phyloP scores from a whole-genome alignment of 2,888 invertebrate species.

The Mythimna vitellina region DNA sequence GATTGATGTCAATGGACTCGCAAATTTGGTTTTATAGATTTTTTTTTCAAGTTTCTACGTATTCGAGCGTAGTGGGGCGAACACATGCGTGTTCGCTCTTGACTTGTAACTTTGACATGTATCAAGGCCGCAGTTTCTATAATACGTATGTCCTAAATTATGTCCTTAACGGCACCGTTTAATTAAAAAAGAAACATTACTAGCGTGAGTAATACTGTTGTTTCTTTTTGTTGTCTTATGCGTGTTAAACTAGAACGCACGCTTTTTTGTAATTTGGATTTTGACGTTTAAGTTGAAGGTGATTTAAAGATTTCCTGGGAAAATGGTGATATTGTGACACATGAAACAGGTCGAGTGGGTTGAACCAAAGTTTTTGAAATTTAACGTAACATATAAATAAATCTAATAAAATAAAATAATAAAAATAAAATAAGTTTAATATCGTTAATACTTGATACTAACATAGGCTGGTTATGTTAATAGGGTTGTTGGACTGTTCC shows the following conservation, averaged over 20 bases:
- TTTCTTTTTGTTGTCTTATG: neutral
- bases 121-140: slow-evolving; percentile 40
- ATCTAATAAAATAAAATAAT: no score
- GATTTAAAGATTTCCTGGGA: no score
- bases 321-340: no score
- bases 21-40: slow-evolving; percentile 65
- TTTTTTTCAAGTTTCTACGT: slow-evolving; percentile 3
- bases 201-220: slow-evolving; percentile 5
- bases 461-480: no score
- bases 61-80: slow-evolving; percentile 60
- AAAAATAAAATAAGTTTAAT: no score
- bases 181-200: slow-evolving; percentile 8
- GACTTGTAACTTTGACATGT: slow-evolving; percentile 43
- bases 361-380: no score
- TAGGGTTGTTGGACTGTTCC: no score
- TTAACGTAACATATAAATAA: no score
- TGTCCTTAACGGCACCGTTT: slow-evolving; percentile 11
- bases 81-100: slow-evolving; percentile 42
- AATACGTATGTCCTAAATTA: slow-evolving; percentile 14
- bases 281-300: neutral
- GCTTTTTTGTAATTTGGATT: slow-evolving; percentile 1
- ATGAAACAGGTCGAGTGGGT: no score
- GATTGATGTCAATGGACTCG: slow-evolving; percentile 65
- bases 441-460: no score
- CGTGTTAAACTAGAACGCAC: neutral